A percentile compares a stretch with the other conserved stretches of the same genome.
Evolutionary conservation across 2,797 vertebrate species (phyloP).

Genomic region (Acipenser transmontanus): DNA sequence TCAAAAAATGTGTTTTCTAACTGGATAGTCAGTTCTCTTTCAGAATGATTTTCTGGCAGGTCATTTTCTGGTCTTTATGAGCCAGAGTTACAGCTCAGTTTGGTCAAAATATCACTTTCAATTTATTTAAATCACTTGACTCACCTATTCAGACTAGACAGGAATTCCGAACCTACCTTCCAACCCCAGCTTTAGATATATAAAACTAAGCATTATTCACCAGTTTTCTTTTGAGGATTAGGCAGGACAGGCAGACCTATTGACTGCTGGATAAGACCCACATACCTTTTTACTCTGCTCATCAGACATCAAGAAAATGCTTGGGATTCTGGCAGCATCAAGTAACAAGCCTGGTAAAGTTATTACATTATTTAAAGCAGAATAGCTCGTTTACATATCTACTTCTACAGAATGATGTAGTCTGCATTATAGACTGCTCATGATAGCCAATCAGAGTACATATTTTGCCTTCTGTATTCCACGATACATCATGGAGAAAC

Average conservation of each 20-base stretch:
- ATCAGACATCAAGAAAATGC: slow-evolving; percentile 50
- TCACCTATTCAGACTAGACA: neutral
- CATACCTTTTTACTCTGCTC: slow-evolving; percentile 56
- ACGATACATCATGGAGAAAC: too few relatives aligned
- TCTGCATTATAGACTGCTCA: too few relatives aligned
- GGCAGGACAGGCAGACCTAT: neutral
- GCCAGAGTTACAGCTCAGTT: too few relatives aligned
- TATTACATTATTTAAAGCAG: slow-evolving; percentile 39
- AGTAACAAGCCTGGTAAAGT: slow-evolving; percentile 41
- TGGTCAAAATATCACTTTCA: too few relatives aligned
- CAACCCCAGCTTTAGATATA: neutral
- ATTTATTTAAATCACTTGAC: too few relatives aligned
- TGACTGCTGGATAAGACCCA: slow-evolving; percentile 15
- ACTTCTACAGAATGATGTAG: neutral
- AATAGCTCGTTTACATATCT: neutral
- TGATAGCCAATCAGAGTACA: too few relatives aligned
- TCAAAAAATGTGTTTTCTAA: too few relatives aligned
- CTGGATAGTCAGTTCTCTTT: too few relatives aligned
- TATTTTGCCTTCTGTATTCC: too few relatives aligned
- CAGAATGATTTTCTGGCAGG: too few relatives aligned
- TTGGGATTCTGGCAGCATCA: slow-evolving; percentile 27
- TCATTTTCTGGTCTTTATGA: too few relatives aligned
- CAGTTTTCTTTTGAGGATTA: neutral
- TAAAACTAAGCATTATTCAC: neutral
- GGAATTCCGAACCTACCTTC: neutral